These are phyloP conservation scores for Gymnosoma rotundatum DNA, from an alignment of 2,888 invertebrate genomes.

Conservation along the genomic window DNA sequence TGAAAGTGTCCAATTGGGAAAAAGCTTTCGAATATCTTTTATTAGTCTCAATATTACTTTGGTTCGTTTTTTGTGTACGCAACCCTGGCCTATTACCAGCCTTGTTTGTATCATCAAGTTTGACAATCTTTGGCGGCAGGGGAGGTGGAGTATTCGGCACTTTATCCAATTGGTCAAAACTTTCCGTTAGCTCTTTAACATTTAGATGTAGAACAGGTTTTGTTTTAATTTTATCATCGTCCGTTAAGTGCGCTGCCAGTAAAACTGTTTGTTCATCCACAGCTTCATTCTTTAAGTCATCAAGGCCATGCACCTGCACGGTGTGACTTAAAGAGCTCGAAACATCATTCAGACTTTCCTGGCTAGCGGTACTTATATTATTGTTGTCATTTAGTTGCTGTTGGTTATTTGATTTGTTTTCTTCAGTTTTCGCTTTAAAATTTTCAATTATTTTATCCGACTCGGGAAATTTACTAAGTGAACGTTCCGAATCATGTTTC, in stretches of 20 bases:
- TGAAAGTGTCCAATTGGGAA: conserved; percentile 79
- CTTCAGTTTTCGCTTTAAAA: conserved; percentile 72
- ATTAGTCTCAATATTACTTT: conserved; percentile 37
- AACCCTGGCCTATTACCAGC: conserved; percentile 61
- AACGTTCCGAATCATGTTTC: conserved; percentile 76
- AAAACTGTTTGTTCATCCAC: conserved; percentile 74
- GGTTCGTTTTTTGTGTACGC: conserved; percentile 72
- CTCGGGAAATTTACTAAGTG: conserved; percentile 78
- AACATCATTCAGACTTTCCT: conserved; percentile 23
- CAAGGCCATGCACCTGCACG: conserved; percentile 72
- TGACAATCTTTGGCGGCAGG: conserved; percentile 76
- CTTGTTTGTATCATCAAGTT: not conserved
- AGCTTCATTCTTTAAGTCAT: conserved; percentile 77
- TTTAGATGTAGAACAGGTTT: conserved; percentile 65
- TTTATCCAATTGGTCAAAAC: conserved; percentile 76
- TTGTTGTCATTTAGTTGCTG: too few species aligned
- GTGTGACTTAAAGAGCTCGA: conserved; percentile 69
- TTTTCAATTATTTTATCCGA: conserved; percentile 80
- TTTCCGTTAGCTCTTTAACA: not conserved
- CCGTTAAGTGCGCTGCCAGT: conserved; percentile 73
- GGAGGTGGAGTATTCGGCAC: conserved; percentile 84
- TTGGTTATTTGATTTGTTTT: not conserved
- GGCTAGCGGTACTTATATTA: not conserved
- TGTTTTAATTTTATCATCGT: conserved; percentile 78
- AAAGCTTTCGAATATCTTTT: conserved; percentile 74